These are phyloP conservation scores for Aspiorhynchus laticeps DNA, from an alignment of 2,113 vertebrate genomes.

Conservation along the genomic window DNA sequence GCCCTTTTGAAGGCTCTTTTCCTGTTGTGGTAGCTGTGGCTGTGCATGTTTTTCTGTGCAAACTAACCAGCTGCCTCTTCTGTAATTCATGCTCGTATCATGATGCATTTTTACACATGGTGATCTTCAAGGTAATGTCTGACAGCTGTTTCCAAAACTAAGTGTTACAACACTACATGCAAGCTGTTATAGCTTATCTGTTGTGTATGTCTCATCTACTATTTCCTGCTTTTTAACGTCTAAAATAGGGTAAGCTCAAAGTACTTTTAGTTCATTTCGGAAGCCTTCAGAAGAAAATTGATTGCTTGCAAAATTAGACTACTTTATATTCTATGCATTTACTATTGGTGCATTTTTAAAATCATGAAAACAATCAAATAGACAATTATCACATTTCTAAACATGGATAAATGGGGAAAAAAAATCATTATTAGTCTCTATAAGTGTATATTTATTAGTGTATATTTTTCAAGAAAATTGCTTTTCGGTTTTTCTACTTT, in stretches of 20 bases:
- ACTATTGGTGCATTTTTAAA: neutral
- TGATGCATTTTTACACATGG: neutral
- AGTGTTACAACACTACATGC: neutral
- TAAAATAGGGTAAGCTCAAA: neutral
- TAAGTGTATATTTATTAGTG: no score
- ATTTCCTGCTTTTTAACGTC: neutral
- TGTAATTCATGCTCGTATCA: neutral
- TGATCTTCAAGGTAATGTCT: neutral
- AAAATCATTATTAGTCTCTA: no score
- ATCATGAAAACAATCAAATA: neutral
- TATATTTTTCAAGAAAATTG: no score
- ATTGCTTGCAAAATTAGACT: neutral
- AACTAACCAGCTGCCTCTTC: neutral
- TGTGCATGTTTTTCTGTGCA: slow-evolving; percentile 1
- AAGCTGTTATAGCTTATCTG: neutral
- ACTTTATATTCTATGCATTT: neutral
- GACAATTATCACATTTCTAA: neutral
- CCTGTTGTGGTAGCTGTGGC: slow-evolving; percentile 26
- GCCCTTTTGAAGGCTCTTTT: neutral
- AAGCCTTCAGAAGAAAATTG: neutral
- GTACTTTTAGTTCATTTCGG: neutral
- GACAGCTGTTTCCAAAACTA: neutral
- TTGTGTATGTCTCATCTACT: neutral
- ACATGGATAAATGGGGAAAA: neutral
- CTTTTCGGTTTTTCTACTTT: no score